Conservation (phyloP, 2,888 invertebrate genomes). For the Camptogramma bilineatum region DNA sequence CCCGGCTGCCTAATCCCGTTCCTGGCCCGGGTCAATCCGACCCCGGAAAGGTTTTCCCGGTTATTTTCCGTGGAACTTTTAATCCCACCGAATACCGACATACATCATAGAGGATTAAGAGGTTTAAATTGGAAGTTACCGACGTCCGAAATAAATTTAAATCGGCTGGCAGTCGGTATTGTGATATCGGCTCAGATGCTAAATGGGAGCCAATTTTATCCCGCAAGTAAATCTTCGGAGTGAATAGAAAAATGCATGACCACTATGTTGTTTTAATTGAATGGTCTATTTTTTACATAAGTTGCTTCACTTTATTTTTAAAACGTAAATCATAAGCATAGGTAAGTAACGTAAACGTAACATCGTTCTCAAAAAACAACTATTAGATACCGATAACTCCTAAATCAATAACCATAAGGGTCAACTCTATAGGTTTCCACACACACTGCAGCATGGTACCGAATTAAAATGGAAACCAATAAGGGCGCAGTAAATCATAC, state of each 20-base stretch:
- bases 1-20: conserved; percentile 82
- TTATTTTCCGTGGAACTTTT: conserved; percentile 86
- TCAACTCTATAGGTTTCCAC: conserved; percentile 11
- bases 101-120: conserved; percentile 86
- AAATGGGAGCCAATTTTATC: conserved; percentile 81
- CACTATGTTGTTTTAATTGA: conserved; percentile 42
- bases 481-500: conserved; percentile 75
- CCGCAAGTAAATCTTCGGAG: conserved; percentile 73
- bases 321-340: background rate
- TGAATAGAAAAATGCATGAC: conserved; percentile 60
- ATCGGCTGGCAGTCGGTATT: conserved; percentile 84
- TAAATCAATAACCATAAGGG: background rate
- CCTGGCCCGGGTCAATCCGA: conserved; percentile 82
- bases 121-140: conserved; percentile 86
- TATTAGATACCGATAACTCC: background rate
- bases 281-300: conserved; percentile 9
- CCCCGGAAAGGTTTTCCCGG: conserved; percentile 85
- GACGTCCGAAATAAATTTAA: conserved; percentile 86
- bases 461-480: conserved; percentile 80
- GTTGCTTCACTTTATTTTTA: background rate
- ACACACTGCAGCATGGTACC: conserved; percentile 37
- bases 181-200: conserved; percentile 82
- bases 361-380: background rate
- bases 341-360: too few species aligned
- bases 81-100: conserved; percentile 85